A percentile compares a stretch with the other conserved stretches of the same genome.
Conservation (phyloP, 2,888 invertebrate species). For the Latheticus oryzae region DNA sequence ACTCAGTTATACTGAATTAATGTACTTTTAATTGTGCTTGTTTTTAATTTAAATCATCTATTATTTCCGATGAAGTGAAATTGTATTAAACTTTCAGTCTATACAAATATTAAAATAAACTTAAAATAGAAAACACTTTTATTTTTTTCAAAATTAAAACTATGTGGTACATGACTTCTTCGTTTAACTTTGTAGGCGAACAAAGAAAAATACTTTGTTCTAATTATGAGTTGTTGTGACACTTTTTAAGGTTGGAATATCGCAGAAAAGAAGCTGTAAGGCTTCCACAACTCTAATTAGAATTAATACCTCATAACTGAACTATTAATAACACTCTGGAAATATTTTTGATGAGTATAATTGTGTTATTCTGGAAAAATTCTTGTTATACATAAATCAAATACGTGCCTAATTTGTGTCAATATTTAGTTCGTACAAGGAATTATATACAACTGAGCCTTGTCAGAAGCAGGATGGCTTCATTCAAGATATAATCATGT, state of each 20-base stretch:
- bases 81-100: slow-evolving; percentile 7
- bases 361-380: no score
- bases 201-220: slow-evolving; percentile 38
- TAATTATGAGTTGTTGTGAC: slow-evolving; percentile 42
- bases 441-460: slow-evolving; percentile 35
- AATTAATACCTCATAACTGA: slow-evolving; percentile 10
- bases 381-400: no score
- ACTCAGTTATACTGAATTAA: slow-evolving; percentile 14
- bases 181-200: slow-evolving; percentile 25
- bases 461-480: no score
- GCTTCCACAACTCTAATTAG: slow-evolving; percentile 40
- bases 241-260: slow-evolving; percentile 35
- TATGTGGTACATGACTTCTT: no score
- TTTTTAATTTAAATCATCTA: slow-evolving; percentile 23
- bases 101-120: no score
- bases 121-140: no score
- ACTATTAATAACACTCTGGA: no score
- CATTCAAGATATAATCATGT: slow-evolving; percentile 32
- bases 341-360: no score
- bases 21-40: slow-evolving; percentile 17
- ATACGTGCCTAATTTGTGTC: no score
- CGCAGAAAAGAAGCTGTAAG: slow-evolving; percentile 32
- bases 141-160: slow-evolving; percentile 3
- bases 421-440: slow-evolving; percentile 26
- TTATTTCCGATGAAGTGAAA: slow-evolving; percentile 3